These are phyloP conservation scores for Danaus plexippus DNA, from an alignment of 1,140 invertebrate genomes.

Conservation along the genomic window DNA sequence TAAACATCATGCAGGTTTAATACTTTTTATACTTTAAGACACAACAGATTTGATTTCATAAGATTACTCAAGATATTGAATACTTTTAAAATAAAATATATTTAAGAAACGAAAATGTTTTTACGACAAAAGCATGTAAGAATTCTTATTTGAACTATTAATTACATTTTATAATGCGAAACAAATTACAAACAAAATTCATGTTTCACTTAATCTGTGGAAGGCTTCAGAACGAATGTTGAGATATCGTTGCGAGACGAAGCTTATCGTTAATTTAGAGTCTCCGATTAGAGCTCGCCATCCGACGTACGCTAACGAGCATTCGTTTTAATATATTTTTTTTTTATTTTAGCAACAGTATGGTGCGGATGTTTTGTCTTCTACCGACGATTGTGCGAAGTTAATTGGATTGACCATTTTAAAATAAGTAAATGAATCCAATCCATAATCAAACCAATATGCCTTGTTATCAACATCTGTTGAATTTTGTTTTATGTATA, in stretches of 20 bases:
- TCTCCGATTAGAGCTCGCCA: constrained; percentile 58
- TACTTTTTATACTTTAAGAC: too few relatives aligned
- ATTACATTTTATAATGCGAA: constrained; percentile 22
- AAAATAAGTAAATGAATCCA: constrained; percentile 30
- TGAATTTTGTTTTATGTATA: not conserved
- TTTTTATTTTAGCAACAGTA: constrained; percentile 62
- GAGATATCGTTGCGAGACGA: constrained; percentile 56
- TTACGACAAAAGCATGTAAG: too few relatives aligned
- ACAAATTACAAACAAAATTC: constrained; percentile 53
- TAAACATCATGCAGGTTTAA: too few relatives aligned
- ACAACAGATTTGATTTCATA: too few relatives aligned
- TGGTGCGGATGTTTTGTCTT: constrained; percentile 59
- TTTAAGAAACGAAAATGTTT: too few relatives aligned
- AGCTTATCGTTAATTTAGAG: constrained; percentile 69
- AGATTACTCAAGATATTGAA: too few relatives aligned
- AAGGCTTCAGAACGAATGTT: constrained; percentile 62
- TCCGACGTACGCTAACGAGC: constrained; percentile 66
- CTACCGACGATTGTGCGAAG: constrained; percentile 50
- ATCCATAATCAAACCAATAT: constrained; percentile 19
- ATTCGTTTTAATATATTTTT: constrained; percentile 55
- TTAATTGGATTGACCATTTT: constrained; percentile 58
- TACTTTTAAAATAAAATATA: too few relatives aligned
- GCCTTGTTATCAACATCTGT: constrained; percentile 18
- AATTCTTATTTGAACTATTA: constrained; percentile 1
- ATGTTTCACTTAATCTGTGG: constrained; percentile 57